Base-by-base conservation (phyloP, 1,140 invertebrate species). In the Pectinophora gossypiella region DNA sequence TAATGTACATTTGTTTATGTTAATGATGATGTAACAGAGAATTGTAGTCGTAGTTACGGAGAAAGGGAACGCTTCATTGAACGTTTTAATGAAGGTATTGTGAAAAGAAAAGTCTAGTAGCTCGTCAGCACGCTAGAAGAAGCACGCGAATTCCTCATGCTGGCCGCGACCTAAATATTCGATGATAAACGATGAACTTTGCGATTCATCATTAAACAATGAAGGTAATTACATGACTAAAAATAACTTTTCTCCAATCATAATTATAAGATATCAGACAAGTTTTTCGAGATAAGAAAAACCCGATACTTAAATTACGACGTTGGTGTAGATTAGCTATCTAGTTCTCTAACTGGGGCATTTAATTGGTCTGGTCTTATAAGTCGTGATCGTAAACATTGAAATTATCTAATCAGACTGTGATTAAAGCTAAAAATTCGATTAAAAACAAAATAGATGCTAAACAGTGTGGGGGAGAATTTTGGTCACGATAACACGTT, bases 61-160 rank as follows among this genome's bases (percentile, higher is more conserved):
- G 36, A 40, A 40, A 40, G 36, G 36, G 36, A 40, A 1, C 36
- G 36, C 36, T 40, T 40, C 36, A 40, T 40, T 40, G 36, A 40
- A 40, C 36, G 16, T 40, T 40, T 15, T 40, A 40, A 40, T 40
- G 16, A 40, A 40, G 13, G 16, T 40, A 40, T 32, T 32, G 27
- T 32, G 27, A 32, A 32, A 32, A 32, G 27, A 32, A 40, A 40
- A 40, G 36, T 32, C 27, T 32, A 9, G 7, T 2, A 32, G 7
- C 27, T 12, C 27, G 27, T 15, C 7, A 27, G 12, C 23, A 40
- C n/a, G n/a, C 5, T 18, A 15, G 36, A 15, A 18, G 15, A 16
- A 40, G 7, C 36, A 40, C 36, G 36, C 36, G 36, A 40, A 13
- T 27, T 48, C 38, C 22, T 23, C 22, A 5, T 32, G 27, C 2